Percentiles rank a stretch among this genome's conserved stretches.
These are phyloP conservation scores for Cerceris ruficornis DNA, from an alignment of 2,888 invertebrate genomes.

Conservation along the genomic window DNA sequence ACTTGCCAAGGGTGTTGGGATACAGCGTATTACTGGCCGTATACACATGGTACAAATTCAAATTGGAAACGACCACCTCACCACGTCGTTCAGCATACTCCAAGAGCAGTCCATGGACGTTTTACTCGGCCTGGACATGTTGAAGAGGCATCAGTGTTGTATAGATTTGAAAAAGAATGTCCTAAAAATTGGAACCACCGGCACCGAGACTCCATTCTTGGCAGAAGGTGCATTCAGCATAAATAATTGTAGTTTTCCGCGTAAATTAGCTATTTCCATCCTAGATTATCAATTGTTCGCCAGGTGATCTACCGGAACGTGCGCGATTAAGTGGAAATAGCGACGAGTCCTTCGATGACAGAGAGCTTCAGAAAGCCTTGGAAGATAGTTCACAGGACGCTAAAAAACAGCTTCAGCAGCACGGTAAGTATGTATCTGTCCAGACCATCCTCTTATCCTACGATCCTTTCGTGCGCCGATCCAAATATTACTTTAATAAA, in stretches of 20 bases:
- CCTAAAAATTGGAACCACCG: conserved; percentile 96
- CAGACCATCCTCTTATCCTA: conserved; percentile 58
- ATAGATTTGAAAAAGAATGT: conserved; percentile 95
- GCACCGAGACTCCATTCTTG: conserved; percentile 94
- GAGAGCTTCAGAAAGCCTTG: conserved; percentile 87
- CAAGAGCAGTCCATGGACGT: conserved; percentile 99
- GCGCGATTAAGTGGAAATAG: conserved; percentile 89
- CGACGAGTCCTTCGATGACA: conserved; percentile 88
- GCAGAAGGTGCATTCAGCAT: conserved; percentile 85
- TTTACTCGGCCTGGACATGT: conserved; percentile 98
- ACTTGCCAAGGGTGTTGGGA: conserved; percentile 98
- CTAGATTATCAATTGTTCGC: not conserved
- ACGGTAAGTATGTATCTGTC: conserved; percentile 72
- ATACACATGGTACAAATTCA: conserved; percentile 99
- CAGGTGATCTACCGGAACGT: conserved; percentile 88
- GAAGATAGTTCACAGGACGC: conserved; percentile 85
- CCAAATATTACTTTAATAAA: not conserved
- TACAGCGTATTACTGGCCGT: conserved; percentile 96
- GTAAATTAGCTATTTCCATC: not conserved
- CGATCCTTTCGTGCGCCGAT: conserved; percentile 10
- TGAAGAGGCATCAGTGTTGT: conserved; percentile 97
- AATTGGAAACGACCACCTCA: conserved; percentile 95
- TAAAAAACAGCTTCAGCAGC: conserved; percentile 71
- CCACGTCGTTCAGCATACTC: conserved; percentile 97
- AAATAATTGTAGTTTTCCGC: not conserved